Conservation (phyloP, 37 sponge, comb jelly and placozoan species). For the Beroe forskalii region DNA sequence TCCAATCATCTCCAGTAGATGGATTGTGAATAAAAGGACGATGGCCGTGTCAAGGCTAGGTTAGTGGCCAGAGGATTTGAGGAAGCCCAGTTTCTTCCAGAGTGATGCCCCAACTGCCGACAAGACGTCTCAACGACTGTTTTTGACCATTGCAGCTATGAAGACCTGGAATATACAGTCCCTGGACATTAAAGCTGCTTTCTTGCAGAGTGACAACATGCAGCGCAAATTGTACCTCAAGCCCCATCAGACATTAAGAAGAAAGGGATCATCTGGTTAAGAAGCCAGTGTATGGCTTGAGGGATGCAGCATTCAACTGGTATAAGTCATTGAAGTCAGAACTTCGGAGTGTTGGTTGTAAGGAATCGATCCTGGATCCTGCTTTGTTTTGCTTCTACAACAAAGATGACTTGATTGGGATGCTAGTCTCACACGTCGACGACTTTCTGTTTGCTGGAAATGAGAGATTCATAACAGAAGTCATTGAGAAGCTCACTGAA, state of each 20-base stretch:
- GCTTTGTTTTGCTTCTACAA: background rate
- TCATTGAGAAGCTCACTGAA: background rate
- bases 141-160: background rate
- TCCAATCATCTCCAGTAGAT: background rate
- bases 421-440: background rate
- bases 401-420: background rate
- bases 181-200: background rate
- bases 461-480: background rate
- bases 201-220: background rate
- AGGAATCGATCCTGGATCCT: background rate
- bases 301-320: background rate
- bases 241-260: background rate
- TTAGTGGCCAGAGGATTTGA: background rate
- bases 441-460: background rate
- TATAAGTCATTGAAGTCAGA: background rate
- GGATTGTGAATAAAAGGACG: background rate
- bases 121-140: background rate
- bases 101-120: background rate
- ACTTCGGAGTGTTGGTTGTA: background rate
- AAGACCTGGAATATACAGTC: background rate
- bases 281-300: background rate
- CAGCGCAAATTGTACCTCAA: background rate
- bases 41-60: background rate
- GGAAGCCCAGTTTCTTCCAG: background rate
- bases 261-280: background rate